Percentiles rank a stretch among this genome's conserved stretches.
Evolutionary conservation across 2,797 vertebrate genomes (phyloP).

Genomic region (Sebastes hubbsi): DNA sequence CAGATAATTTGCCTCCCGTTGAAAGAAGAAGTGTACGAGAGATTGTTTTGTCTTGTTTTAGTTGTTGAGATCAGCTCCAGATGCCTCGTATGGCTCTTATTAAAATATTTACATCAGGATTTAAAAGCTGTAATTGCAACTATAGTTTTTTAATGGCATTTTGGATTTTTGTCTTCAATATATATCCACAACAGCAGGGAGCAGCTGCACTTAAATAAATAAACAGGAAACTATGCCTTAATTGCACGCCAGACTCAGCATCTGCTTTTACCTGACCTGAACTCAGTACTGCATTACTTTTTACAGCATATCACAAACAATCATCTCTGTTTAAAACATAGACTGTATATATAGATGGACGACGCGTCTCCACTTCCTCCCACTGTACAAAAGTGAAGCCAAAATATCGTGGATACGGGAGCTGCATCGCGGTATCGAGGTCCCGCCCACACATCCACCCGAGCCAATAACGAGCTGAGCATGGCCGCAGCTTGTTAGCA

Average conservation of each 20-base stretch:
- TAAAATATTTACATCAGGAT: constrained; percentile 16
- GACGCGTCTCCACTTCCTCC: background rate
- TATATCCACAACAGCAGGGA: constrained; percentile 17
- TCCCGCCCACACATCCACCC: fast-evolving
- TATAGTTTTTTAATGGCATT: constrained; percentile 21
- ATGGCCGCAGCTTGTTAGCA: too few species aligned
- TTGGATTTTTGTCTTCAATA: background rate
- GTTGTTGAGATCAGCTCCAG: constrained; percentile 10
- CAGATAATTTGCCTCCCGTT: constrained; percentile 6
- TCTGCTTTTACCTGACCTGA: constrained; percentile 20
- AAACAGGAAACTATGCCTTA: constrained; percentile 2
- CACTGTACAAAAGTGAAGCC: too few species aligned
- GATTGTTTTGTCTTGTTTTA: constrained; percentile 22
- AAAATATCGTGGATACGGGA: too few species aligned
- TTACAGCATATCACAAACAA: constrained; percentile 14
- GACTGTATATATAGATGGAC: background rate
- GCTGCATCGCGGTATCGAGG: too few species aligned
- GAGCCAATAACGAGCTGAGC: too few species aligned
- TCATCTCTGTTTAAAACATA: background rate
- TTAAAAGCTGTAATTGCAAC: constrained; percentile 18
- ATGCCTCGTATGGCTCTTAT: constrained; percentile 7
- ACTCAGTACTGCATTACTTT: background rate
- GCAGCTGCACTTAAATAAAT: background rate
- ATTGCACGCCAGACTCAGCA: background rate
- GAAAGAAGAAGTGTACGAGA: constrained; percentile 7